Evolutionary conservation across 2,797 vertebrate genomes (phyloP), one percentile per base, ranked within the genome.

Genomic region (Pseudochirops cupreus): DNA sequence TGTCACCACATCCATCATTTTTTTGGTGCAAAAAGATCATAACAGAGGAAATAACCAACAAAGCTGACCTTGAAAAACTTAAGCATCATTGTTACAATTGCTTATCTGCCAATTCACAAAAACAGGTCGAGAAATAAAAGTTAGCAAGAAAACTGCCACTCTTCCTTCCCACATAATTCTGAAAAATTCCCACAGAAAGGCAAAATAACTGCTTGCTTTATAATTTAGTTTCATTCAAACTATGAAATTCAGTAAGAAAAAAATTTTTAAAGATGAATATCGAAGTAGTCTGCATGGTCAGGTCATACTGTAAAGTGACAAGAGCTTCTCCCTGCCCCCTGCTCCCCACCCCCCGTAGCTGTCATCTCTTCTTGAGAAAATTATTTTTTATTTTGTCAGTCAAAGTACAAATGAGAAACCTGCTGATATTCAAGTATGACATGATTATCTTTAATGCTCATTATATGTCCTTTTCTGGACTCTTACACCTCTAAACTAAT

Each of bases 11-110:
- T 82, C 56, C 92, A 92, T 53, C 82, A 93, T 74, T 39, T 0
- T 95, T 96, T 91, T 89, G 52, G 52, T 87, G 57, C 18, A 1
- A 94, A 94, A 74, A 93, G 92, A 74, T 55, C 18, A 46, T 50
- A 93, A 94, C 18, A 91, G 92, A 93, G 95, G 54, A 82, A 52
- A 29, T 12, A 94, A 5, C 53, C n/a, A 93, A 56, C 57, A 54
- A 91, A 91, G 55, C 12, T 90, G 53, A 39, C 46, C 33, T 18
- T 26, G 46, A 26, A 59, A 2, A 92, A 89, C 74, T 74, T 74
- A 96, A 92, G 12, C 94, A 56, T 91, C 62, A 92, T 33, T 18
- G 56, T 46, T 24, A 53, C 26, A 92, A 33, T 53, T 46, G 21
- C 50, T 95, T 95, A 87, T 26, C 93, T 95, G 13, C 56, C 46